A percentile compares a stretch with the other conserved stretches of the same genome.
These are phyloP conservation scores for Garrulus glandarius DNA, from an alignment of 2,797 vertebrate species.

Conservation along the genomic window DNA sequence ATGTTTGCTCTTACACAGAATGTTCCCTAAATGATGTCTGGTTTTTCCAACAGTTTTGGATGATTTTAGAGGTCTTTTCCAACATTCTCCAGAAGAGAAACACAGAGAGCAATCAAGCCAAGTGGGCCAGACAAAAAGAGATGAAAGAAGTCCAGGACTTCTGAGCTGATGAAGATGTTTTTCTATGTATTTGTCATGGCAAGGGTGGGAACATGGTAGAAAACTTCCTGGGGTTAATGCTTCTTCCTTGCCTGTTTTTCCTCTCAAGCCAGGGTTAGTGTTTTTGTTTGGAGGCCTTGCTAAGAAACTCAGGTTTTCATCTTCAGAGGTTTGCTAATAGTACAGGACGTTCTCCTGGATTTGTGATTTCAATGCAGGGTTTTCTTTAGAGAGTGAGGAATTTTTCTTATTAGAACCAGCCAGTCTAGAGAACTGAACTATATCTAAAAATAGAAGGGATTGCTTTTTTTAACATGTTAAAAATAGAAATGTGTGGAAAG, in stretches of 20 bases:
- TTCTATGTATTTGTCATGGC: background rate
- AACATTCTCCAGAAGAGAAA: background rate
- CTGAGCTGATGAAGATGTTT: background rate
- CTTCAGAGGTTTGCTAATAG: constrained; percentile 28
- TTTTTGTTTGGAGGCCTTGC: constrained; percentile 7
- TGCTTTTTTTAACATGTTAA: constrained; percentile 59
- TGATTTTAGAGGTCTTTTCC: background rate
- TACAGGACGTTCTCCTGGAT: constrained; percentile 37
- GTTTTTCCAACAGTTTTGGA: background rate
- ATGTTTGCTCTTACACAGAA: background rate
- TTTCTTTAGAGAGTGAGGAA: constrained; percentile 50
- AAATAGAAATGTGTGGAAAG: constrained; percentile 66
- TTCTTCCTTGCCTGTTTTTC: background rate
- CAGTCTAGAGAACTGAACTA: constrained; percentile 50
- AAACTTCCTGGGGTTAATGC: background rate
- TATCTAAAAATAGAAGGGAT: constrained; percentile 68
- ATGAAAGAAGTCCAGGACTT: background rate
- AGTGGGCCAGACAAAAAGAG: background rate
- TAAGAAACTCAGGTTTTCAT: constrained; percentile 55
- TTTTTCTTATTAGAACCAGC: constrained; percentile 64
- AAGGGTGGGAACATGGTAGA: background rate
- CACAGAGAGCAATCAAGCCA: background rate
- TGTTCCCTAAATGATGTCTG: background rate
- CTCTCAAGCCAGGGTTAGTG: background rate
- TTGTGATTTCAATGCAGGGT: constrained; percentile 47